Evolutionary conservation across 92 coral and sea anemone genomes (phyloP).

Genomic region (Chrysogorgia sp.): DNA sequence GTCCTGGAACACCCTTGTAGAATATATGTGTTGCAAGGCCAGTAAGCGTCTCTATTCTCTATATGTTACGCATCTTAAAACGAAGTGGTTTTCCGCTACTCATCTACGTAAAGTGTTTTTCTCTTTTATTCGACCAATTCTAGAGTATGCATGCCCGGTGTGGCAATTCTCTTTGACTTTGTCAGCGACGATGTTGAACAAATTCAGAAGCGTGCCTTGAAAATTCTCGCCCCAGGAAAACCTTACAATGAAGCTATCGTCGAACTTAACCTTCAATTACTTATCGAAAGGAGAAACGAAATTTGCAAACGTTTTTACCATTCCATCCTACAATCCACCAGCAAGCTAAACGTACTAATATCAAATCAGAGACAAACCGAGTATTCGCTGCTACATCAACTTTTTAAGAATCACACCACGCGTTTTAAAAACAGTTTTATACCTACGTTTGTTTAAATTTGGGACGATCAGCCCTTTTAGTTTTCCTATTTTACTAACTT

Average conservation of each 20-base stretch:
- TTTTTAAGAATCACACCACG: constrained; percentile 33
- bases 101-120: constrained; percentile 19
- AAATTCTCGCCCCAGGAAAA: not conserved
- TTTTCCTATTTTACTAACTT: not conserved
- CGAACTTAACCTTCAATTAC: constrained; percentile 33
- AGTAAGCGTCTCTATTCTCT: not conserved
- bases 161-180: constrained; percentile 45
- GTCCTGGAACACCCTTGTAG: constrained; percentile 36
- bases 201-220: constrained; percentile 27
- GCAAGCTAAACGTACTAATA: constrained; percentile 25
- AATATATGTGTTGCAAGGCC: constrained; percentile 30
- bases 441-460: constrained; percentile 21
- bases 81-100: constrained; percentile 26
- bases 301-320: constrained; percentile 34
- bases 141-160: constrained; percentile 50
- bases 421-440: constrained; percentile 26
- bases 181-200: constrained; percentile 44
- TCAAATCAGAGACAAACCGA: constrained; percentile 6
- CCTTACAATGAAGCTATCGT: constrained; percentile 10
- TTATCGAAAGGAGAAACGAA: constrained; percentile 8
- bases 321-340: not conserved
- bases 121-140: constrained; percentile 10
- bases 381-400: constrained; percentile 2
- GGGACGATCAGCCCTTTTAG: not conserved
- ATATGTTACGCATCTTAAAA: constrained; percentile 26